These are phyloP conservation scores for Saxidomus purpurata DNA, from an alignment of 1,140 invertebrate species.

Conservation along the genomic window DNA sequence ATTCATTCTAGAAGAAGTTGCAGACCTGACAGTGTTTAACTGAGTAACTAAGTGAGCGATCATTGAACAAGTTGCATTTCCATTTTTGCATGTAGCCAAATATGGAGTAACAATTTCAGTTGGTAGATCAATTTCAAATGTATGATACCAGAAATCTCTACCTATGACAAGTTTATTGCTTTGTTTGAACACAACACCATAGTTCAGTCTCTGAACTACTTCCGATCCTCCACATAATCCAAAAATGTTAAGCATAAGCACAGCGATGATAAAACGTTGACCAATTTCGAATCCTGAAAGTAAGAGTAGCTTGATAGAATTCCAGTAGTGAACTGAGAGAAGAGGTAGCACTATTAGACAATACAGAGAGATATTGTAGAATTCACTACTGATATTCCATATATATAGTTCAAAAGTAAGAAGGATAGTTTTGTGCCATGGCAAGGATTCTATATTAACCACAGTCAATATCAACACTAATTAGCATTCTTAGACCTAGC, in stretches of 20 bases:
- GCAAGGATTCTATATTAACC: background rate
- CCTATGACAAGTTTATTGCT: conserved; percentile 3
- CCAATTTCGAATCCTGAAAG: background rate
- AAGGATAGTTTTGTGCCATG: background rate
- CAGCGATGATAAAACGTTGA: background rate
- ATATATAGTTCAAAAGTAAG: conserved; percentile 24
- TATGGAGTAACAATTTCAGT: background rate
- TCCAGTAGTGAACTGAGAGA: background rate
- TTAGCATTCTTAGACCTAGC: background rate
- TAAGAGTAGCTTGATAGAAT: conserved; percentile 23
- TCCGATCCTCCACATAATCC: background rate
- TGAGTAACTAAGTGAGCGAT: conserved; percentile 14
- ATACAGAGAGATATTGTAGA: background rate
- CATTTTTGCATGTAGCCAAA: conserved; percentile 9
- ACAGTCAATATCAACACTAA: no score
- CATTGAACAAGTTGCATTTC: background rate
- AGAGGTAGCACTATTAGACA: conserved; percentile 10
- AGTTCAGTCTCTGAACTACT: conserved; percentile 51
- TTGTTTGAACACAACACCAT: conserved; percentile 50
- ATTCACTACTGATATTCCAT: conserved; percentile 42
- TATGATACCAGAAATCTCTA: conserved; percentile 50
- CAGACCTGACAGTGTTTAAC: conserved; percentile 19
- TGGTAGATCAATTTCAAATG: conserved; percentile 55
- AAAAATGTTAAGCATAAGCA: background rate
- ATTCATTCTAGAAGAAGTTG: conserved; percentile 24